Percentiles rank a stretch among this genome's conserved stretches.
Evolutionary conservation across 1,140 invertebrate species (phyloP).

Genomic region (Micrasema minimum): DNA sequence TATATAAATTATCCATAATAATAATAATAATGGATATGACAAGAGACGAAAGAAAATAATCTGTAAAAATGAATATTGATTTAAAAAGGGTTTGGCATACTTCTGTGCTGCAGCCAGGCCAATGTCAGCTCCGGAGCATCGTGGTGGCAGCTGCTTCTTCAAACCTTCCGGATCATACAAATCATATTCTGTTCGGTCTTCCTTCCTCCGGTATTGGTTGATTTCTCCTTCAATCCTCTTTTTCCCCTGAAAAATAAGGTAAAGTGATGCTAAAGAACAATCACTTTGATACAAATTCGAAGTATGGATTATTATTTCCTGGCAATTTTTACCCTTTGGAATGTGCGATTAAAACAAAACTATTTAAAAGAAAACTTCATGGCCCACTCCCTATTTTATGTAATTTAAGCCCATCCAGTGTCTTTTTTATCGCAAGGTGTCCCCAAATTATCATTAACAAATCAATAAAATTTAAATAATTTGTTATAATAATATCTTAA

Average conservation of each 20-base stretch:
- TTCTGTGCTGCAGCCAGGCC: constrained; percentile 79
- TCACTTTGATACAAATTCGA: too few relatives aligned
- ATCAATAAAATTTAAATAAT: too few relatives aligned
- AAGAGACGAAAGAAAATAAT: too few relatives aligned
- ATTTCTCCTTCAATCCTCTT: constrained; percentile 75
- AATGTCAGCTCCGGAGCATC: constrained; percentile 74
- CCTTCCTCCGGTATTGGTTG: constrained; percentile 78
- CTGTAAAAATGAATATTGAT: too few relatives aligned
- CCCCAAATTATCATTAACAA: background rate
- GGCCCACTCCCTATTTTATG: background rate
- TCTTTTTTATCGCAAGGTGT: background rate
- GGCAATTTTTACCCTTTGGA: too few relatives aligned
- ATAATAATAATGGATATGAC: too few relatives aligned
- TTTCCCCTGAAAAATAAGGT: constrained; percentile 67
- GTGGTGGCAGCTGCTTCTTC: constrained; percentile 76
- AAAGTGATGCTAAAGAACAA: background rate
- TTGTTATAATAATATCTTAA: too few relatives aligned
- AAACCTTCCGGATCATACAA: constrained; percentile 82
- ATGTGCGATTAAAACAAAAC: too few relatives aligned
- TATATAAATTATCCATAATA: too few relatives aligned
- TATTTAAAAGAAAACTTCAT: background rate
- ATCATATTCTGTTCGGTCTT: constrained; percentile 84
- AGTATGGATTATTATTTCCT: too few relatives aligned
- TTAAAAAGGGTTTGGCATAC: constrained; percentile 59
- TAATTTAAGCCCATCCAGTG: background rate